phyloP scores from a whole-genome alignment of 2,888 invertebrate genomes.

The Petrophora chlorosata region DNA sequence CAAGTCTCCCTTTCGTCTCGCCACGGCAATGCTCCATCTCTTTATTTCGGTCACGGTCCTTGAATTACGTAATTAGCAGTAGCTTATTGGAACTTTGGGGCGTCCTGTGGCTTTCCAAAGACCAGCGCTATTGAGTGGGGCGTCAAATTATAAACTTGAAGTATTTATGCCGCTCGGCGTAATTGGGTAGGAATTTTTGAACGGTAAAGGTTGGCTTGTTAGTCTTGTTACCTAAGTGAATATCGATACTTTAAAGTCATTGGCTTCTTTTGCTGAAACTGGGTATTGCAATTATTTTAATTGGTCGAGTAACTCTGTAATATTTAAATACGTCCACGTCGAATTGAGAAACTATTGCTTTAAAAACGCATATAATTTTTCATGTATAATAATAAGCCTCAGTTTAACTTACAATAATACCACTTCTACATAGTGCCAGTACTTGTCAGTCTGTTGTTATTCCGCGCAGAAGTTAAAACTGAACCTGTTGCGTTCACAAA shows the following conservation, averaged over 20 bases:
- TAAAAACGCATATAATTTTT: too few relatives aligned
- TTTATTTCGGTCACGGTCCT: constrained; percentile 76
- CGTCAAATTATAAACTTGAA: constrained; percentile 51
- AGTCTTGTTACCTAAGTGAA: neutral
- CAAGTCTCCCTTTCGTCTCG: constrained; percentile 55
- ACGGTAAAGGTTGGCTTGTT: neutral
- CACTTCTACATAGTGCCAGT: constrained; percentile 3
- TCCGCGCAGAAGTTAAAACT: constrained; percentile 8
- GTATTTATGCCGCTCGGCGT: constrained; percentile 38
- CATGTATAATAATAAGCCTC: neutral
- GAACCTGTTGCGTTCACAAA: constrained; percentile 65
- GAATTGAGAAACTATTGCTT: too few relatives aligned
- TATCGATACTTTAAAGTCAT: neutral
- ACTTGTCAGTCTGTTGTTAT: constrained; percentile 11
- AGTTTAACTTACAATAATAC: constrained; percentile 5
- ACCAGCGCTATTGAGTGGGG: constrained; percentile 60
- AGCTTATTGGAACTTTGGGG: constrained; percentile 66
- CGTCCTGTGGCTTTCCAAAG: constrained; percentile 59
- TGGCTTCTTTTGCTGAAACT: too few relatives aligned
- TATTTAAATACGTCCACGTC: too few relatives aligned
- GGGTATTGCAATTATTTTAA: too few relatives aligned
- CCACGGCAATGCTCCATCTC: constrained; percentile 63
- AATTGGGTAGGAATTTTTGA: constrained; percentile 33
- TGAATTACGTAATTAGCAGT: constrained; percentile 79
- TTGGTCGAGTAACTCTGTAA: too few relatives aligned